Evolutionary conservation across 2,113 vertebrate genomes (phyloP).

Genomic region (Ovis canadensis): DNA sequence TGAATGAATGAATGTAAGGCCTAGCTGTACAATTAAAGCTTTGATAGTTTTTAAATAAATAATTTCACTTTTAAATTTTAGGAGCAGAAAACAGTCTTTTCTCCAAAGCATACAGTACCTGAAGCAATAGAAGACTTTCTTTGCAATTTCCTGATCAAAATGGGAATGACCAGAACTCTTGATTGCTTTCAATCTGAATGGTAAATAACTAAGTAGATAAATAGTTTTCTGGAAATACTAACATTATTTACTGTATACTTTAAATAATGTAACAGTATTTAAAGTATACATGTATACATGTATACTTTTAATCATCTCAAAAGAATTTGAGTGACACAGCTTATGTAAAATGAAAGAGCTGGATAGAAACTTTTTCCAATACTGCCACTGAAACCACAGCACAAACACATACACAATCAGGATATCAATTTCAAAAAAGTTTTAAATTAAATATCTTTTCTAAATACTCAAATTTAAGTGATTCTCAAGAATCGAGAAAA

Average conservation of each 20-base stretch:
- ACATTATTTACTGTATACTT: neutral
- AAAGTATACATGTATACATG: neutral
- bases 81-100: constrained; percentile 60
- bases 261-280: neutral
- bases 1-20: neutral
- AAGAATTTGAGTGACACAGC: neutral
- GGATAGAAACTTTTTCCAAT: neutral
- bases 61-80: constrained; percentile 73
- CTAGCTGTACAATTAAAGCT: neutral
- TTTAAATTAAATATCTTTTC: neutral
- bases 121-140: constrained; percentile 88
- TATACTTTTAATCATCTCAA: neutral
- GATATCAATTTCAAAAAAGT: neutral
- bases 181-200: constrained; percentile 93
- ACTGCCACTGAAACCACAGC: neutral
- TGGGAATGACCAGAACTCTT: constrained; percentile 90
- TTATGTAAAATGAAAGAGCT: neutral
- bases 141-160: constrained; percentile 89
- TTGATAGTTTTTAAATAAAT: constrained; percentile 27
- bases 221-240: neutral
- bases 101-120: constrained; percentile 62
- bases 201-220: constrained; percentile 72
- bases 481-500: neutral
- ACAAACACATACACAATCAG: neutral
- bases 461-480: neutral